These are phyloP conservation scores for Pyrocoelia pectoralis DNA, from an alignment of 2,888 invertebrate genomes.

Conservation along the genomic window DNA sequence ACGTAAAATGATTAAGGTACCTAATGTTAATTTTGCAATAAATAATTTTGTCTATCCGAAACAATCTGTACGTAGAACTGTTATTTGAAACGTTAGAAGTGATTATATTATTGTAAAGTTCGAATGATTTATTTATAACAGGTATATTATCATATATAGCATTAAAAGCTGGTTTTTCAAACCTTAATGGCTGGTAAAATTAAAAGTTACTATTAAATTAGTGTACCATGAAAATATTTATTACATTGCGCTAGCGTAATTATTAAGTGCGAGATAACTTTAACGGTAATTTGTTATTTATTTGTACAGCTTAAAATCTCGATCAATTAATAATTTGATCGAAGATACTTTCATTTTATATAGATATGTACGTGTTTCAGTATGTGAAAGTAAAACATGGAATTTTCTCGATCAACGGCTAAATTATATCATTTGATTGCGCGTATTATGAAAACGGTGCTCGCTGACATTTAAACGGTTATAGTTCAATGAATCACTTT, in stretches of 20 bases:
- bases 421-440: constrained; percentile 13
- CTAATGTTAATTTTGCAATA: constrained; percentile 9
- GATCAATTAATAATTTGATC: background rate
- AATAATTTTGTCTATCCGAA: constrained; percentile 1
- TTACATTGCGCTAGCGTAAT: constrained; percentile 3
- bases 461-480: constrained; percentile 45
- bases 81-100: background rate
- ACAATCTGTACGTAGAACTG: constrained; percentile 9
- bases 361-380: background rate
- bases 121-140: constrained; percentile 7
- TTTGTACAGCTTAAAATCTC: background rate
- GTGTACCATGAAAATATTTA: constrained; percentile 12
- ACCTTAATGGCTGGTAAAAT: constrained; percentile 1
- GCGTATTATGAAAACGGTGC: constrained; percentile 20
- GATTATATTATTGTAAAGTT: background rate
- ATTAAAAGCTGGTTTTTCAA: constrained; percentile 10
- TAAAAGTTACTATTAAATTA: constrained; percentile 13
- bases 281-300: constrained; percentile 5
- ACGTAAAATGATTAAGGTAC: background rate
- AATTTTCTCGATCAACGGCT: background rate
- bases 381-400: constrained; percentile 2
- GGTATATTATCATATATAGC: constrained; percentile 8
- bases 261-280: constrained; percentile 12
- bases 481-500: constrained; percentile 45
- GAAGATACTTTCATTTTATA: background rate